These are phyloP conservation scores for Diachrysia chrysitis DNA, from an alignment of 2,888 invertebrate species.

Conservation along the genomic window DNA sequence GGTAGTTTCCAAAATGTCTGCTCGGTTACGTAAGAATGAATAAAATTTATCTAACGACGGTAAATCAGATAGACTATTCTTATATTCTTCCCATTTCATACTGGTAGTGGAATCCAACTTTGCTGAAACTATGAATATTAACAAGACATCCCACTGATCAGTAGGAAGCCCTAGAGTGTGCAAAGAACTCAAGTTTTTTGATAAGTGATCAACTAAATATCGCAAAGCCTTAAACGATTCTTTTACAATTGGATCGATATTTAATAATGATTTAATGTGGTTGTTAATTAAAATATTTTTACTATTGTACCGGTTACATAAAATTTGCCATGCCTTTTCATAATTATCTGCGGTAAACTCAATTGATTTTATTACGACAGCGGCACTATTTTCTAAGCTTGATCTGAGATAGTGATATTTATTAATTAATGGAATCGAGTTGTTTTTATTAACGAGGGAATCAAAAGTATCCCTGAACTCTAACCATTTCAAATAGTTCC, in stretches of 20 bases:
- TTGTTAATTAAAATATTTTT: background rate
- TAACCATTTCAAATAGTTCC: too few relatives aligned
- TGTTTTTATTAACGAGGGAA: too few relatives aligned
- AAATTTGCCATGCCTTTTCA: background rate
- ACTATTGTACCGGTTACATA: background rate
- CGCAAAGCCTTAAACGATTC: background rate
- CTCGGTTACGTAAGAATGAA: background rate
- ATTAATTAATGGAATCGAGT: background rate
- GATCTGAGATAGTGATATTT: background rate
- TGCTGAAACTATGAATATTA: background rate
- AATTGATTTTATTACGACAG: background rate
- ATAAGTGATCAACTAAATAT: background rate
- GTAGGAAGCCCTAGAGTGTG: background rate
- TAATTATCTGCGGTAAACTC: background rate
- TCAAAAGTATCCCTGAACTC: too few relatives aligned
- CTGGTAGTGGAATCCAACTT: background rate
- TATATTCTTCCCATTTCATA: background rate
- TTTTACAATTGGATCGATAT: background rate
- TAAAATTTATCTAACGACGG: background rate
- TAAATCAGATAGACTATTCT: background rate
- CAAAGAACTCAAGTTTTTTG: background rate
- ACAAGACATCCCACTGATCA: background rate
- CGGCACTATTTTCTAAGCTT: background rate
- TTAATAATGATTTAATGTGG: background rate
- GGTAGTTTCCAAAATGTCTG: background rate